Evolutionary conservation across 2,113 vertebrate species (phyloP).

Genomic region (Bolborhynchus lineola): DNA sequence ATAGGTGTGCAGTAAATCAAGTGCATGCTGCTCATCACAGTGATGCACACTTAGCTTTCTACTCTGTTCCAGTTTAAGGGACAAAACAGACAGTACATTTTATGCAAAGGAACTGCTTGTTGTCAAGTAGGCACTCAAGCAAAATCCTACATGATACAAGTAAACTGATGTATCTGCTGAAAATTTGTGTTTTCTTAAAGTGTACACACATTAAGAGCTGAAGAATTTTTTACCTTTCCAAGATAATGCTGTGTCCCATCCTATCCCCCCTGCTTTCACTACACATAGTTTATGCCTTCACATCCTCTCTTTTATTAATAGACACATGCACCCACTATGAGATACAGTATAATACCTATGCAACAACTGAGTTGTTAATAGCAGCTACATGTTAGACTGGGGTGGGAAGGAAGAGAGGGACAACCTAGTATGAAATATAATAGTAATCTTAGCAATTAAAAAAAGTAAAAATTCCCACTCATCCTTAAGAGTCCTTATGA

Average conservation of each 20-base stretch:
- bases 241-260: background rate
- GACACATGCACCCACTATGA: background rate
- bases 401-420: background rate
- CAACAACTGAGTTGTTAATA: background rate
- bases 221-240: background rate
- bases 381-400: background rate
- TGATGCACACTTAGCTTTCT: background rate
- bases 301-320: background rate
- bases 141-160: background rate
- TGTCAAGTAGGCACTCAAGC: background rate
- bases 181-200: background rate
- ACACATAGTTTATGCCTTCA: rapidly evolving
- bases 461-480: background rate
- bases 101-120: background rate
- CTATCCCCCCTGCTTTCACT: background rate
- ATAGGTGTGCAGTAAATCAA: background rate
- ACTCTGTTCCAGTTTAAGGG: background rate
- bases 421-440: background rate
- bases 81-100: background rate
- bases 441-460: background rate
- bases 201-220: background rate
- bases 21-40: background rate
- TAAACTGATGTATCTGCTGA: background rate
- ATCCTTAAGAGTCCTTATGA: background rate
- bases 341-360: background rate